Conservation (phyloP, 2,888 invertebrate genomes). For the Drosophila limbata region DNA sequence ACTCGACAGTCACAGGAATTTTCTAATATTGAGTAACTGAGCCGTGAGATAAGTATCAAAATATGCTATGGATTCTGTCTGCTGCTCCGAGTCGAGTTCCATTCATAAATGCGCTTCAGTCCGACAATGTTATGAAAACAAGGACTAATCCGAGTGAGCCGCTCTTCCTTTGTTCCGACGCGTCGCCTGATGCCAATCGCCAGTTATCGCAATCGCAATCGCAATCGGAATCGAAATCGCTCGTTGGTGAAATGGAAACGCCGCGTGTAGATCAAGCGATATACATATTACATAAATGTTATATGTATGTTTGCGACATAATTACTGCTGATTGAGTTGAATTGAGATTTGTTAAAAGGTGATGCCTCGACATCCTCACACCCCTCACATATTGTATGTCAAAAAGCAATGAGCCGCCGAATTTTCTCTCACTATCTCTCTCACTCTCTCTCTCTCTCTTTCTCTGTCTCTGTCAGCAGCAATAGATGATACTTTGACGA, state of each 20-base stretch:
- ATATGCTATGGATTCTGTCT: not conserved
- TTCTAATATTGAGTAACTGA: slow-evolving; percentile 21
- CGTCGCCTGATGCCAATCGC: slow-evolving; percentile 15
- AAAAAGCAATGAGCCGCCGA: slow-evolving; percentile 58
- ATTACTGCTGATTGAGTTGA: slow-evolving; percentile 77
- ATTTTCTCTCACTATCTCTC: slow-evolving; percentile 16
- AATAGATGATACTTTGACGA: slow-evolving; percentile 47
- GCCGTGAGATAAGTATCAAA: slow-evolving; percentile 12
- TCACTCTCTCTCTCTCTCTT: not conserved
- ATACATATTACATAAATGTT: not conserved
- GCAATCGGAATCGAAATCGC: slow-evolving; percentile 3
- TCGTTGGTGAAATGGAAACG: slow-evolving; percentile 41
- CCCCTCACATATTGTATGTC: slow-evolving; percentile 69
- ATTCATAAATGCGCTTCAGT: slow-evolving; percentile 20
- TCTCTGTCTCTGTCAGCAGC: not conserved
- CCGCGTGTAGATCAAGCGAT: slow-evolving; percentile 35
- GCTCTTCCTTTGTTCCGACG: slow-evolving; percentile 19
- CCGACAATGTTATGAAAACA: slow-evolving; percentile 38
- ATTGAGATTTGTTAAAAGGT: slow-evolving; percentile 55
- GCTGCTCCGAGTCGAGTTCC: not conserved
- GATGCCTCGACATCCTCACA: slow-evolving; percentile 39
- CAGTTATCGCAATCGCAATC: slow-evolving; percentile 37
- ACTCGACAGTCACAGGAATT: not conserved
- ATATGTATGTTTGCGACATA: slow-evolving; percentile 63
- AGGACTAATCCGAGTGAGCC: slow-evolving; percentile 33